Evolutionary conservation across 2,888 invertebrate species (phyloP), one percentile per base, ranked within the genome.

Genomic region (Unio pictorum): DNA sequence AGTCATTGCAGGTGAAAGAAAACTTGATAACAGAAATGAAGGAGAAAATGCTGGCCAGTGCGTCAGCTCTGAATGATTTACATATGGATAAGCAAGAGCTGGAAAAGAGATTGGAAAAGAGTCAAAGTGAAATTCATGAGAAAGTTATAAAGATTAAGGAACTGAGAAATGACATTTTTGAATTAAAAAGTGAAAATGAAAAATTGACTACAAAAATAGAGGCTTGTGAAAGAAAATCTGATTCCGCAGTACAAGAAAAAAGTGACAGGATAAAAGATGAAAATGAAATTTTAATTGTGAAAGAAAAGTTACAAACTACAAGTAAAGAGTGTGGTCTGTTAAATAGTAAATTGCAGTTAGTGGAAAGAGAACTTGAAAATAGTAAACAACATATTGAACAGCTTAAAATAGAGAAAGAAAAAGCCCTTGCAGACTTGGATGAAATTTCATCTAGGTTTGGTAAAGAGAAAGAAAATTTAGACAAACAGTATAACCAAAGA

Each of bases 81-180:
- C 87, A 88, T 70, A 87, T 86, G 87, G 87, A 88, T 69, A 86
- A 85, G 59, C 79, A 84, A 66, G 87, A 88, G 59, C 72, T 86
- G 54, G 69, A 80, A 66, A 78, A 80, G 17, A 76, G 78, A 30
- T 66, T 85, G 55, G 67, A 64, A 34, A 67, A 69, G 56, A 68
- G 70, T 26, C 73, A 81, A 70, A 74, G 78, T 60, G 79, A 82
- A 54, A 55, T 79, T 11, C 72, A 71, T 55, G 74, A 73, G 30
- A 83, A 82, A 67, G 68, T 75, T 15, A 67, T 66, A n/a, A 81
- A 79, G 64, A 63, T 84, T 18, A 83, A 81, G 66, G 69, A 77
- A 30, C 65, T 81, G 28, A 73, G 81, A 59, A 76, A 79, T 55
- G 79, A 70, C 45, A 75, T 78, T 26, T 23, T 54, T 1, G 60